Evolutionary conservation across 1,140 invertebrate genomes (phyloP).

Genomic region (Euborellia annulipes): DNA sequence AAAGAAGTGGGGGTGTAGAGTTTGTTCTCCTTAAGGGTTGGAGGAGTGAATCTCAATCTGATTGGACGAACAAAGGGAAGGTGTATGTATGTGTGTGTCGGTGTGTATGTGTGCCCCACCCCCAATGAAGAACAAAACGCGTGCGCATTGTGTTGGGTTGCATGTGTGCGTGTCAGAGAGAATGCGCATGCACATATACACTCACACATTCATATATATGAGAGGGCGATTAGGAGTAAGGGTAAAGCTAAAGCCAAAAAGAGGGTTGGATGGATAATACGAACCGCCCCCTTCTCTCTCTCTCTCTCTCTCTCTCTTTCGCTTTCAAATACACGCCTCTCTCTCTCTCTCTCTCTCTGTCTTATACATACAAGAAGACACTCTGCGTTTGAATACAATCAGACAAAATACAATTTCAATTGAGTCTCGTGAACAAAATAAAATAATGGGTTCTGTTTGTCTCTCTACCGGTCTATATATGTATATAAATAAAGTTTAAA

Average conservation of each 20-base stretch:
- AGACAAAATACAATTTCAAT: slow-evolving; percentile 32
- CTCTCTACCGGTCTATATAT: slow-evolving; percentile 19
- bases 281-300: neutral
- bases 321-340: slow-evolving; percentile 3
- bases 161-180: neutral
- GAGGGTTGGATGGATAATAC: slow-evolving; percentile 23
- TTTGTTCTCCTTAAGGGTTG: no score
- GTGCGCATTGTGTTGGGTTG: no score
- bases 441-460: slow-evolving; percentile 28
- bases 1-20: no score
- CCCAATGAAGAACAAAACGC: no score
- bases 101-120: no score
- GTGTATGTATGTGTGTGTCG: no score
- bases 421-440: slow-evolving; percentile 29
- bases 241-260: slow-evolving; percentile 27
- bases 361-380: slow-evolving; percentile 30
- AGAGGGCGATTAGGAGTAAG: slow-evolving; percentile 8
- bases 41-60: no score
- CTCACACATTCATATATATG: neutral
- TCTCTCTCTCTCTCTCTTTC: slow-evolving; percentile 3
- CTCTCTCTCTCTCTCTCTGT: slow-evolving; percentile 9
- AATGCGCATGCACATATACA: neutral
- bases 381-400: slow-evolving; percentile 36
- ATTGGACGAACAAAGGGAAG: no score
- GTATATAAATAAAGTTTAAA: slow-evolving; percentile 10